phyloP scores from a whole-genome alignment of 2,113 vertebrate species.

The Python bivittatus region DNA sequence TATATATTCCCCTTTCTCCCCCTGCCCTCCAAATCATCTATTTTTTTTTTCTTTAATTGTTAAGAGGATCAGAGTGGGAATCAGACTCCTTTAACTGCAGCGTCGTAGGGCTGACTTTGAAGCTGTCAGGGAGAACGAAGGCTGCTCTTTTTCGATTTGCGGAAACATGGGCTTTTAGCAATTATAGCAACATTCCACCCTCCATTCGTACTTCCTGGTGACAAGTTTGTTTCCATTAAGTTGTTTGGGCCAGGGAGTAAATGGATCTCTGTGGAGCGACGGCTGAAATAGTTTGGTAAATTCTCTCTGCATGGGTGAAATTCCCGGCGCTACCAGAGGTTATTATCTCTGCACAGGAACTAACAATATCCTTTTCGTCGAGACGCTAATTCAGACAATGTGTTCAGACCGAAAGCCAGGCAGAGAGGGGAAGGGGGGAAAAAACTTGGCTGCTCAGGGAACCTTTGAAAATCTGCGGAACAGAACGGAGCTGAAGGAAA shows the following conservation, averaged over 20 bases:
- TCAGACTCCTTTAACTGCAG: neutral
- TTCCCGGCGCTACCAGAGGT: constrained; percentile 66
- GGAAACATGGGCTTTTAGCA: constrained; percentile 54
- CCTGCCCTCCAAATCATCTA: no score
- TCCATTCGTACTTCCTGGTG: constrained; percentile 42
- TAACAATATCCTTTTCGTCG: constrained; percentile 75
- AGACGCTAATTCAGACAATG: constrained; percentile 73
- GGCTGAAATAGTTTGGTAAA: constrained; percentile 45
- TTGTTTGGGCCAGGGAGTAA: constrained; percentile 38
- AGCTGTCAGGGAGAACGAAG: neutral
- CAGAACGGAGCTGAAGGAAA: constrained; percentile 38
- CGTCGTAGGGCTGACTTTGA: neutral
- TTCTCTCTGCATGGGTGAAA: constrained; percentile 73
- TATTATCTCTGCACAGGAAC: constrained; percentile 73
- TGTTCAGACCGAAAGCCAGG: constrained; percentile 47
- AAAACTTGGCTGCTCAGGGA: constrained; percentile 16
- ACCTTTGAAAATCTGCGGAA: constrained; percentile 55
- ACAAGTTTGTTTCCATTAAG: constrained; percentile 49
- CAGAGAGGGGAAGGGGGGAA: constrained; percentile 28
- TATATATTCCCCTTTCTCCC: neutral
- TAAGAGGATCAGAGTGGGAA: neutral
- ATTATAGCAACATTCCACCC: constrained; percentile 28
- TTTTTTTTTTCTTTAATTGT: neutral
- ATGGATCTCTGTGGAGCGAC: constrained; percentile 23
- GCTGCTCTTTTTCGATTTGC: constrained; percentile 40